phyloP scores from a whole-genome alignment of 64 coral and sea anemone genomes.

The Pocillopora damicornis region DNA sequence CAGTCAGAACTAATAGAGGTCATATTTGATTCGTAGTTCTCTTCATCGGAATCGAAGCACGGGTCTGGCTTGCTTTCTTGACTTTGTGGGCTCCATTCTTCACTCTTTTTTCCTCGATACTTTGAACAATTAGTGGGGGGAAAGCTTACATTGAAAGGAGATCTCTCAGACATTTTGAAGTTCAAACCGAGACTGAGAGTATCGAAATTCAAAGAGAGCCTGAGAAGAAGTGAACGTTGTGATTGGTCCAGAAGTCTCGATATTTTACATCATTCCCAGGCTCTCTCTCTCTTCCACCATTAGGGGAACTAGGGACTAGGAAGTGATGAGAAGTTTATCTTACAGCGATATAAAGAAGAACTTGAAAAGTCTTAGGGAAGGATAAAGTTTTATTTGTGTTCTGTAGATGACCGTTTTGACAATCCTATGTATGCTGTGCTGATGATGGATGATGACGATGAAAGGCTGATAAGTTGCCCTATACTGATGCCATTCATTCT shows the following conservation, averaged over 20 bases:
- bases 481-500: constrained; percentile 29
- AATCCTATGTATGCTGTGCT: constrained; percentile 1
- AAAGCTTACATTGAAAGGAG: not conserved
- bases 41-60: constrained; percentile 61
- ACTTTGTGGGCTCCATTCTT: constrained; percentile 49
- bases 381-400: constrained; percentile 30
- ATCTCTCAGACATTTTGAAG: not conserved
- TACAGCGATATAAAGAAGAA: constrained; percentile 25
- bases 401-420: constrained; percentile 4
- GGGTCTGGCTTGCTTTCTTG: constrained; percentile 48
- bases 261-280: no score
- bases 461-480: not conserved
- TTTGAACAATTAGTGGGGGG: constrained; percentile 24
- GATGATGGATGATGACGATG: not conserved
- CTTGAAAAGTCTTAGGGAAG: not conserved
- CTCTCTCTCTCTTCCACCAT: no score
- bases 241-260: not conserved
- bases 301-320: no score
- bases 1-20: not conserved
- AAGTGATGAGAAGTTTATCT: not conserved
- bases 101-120: constrained; percentile 50
- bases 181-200: no score
- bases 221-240: not conserved
- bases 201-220: not conserved
- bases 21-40: constrained; percentile 14